Evolutionary conservation across 2,113 vertebrate species (phyloP).

Genomic region (Dryoscopus gambensis): DNA sequence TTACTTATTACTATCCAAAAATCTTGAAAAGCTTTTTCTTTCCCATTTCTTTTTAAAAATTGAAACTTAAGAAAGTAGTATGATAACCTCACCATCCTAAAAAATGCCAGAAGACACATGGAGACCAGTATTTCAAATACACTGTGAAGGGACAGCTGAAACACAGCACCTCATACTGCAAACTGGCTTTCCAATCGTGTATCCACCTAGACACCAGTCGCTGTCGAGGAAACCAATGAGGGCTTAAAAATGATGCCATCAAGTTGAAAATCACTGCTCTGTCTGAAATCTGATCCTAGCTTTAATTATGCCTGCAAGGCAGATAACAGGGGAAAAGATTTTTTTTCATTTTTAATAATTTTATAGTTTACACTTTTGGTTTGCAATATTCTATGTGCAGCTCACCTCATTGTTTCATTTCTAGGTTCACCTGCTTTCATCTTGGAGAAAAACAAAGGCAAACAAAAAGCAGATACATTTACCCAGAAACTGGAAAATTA

Average conservation of each 20-base stretch:
- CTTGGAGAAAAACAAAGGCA: background rate
- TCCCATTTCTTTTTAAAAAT: background rate
- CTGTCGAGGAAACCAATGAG: background rate
- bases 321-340: background rate
- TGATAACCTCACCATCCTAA: background rate
- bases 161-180: background rate
- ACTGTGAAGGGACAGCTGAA: background rate
- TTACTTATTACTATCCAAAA: background rate
- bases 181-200: background rate
- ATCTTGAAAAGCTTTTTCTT: background rate
- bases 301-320: background rate
- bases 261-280: constrained; percentile 7
- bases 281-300: background rate
- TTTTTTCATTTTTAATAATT: background rate
- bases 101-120: background rate
- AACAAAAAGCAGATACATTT: background rate
- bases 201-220: background rate
- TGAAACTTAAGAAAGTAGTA: background rate
- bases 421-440: background rate
- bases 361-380: background rate
- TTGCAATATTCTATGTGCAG: background rate
- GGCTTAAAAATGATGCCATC: background rate
- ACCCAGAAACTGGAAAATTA: background rate
- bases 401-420: background rate
- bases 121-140: background rate